phyloP scores from a whole-genome alignment of 2,113 vertebrate genomes.

The Notarius quadriscutis region DNA sequence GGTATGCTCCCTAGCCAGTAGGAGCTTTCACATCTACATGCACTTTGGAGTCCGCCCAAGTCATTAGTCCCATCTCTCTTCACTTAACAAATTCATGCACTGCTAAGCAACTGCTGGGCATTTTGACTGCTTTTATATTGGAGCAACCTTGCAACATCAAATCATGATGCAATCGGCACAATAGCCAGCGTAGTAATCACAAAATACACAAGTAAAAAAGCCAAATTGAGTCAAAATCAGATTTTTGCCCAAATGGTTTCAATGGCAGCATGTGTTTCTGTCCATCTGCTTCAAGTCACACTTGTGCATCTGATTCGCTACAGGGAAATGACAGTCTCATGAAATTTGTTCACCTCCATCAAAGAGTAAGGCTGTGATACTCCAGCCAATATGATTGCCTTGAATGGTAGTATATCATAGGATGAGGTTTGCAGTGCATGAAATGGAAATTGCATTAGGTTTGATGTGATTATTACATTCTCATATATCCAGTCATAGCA shows the following conservation, averaged over 20 bases:
- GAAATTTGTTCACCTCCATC: slow-evolving; percentile 17
- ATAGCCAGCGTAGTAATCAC: slow-evolving; percentile 4
- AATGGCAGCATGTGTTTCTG: neutral
- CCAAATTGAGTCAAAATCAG: neutral
- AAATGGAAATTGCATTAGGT: slow-evolving; percentile 44
- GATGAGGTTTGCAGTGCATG: slow-evolving; percentile 42
- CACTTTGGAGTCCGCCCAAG: slow-evolving; percentile 30
- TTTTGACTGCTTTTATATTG: slow-evolving; percentile 6
- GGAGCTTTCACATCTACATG: slow-evolving; percentile 25
- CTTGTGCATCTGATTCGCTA: slow-evolving; percentile 18
- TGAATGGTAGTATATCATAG: slow-evolving; percentile 18
- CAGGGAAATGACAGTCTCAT: slow-evolving; percentile 2
- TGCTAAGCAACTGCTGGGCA: slow-evolving; percentile 16
- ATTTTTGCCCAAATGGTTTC: slow-evolving; percentile 1
- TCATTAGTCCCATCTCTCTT: slow-evolving; percentile 32
- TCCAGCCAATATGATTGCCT: slow-evolving; percentile 6
- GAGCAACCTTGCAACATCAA: neutral
- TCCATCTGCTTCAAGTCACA: slow-evolving; percentile 29
- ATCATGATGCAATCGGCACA: neutral
- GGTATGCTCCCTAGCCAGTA: slow-evolving; percentile 15
- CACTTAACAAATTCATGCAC: slow-evolving; percentile 38
- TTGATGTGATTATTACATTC: slow-evolving; percentile 41
- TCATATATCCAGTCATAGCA: slow-evolving; percentile 26
- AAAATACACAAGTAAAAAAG: neutral
- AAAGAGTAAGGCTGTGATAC: neutral